Base-by-base conservation (phyloP, 2,113 vertebrate genomes). In the Hydropotes inermis region DNA sequence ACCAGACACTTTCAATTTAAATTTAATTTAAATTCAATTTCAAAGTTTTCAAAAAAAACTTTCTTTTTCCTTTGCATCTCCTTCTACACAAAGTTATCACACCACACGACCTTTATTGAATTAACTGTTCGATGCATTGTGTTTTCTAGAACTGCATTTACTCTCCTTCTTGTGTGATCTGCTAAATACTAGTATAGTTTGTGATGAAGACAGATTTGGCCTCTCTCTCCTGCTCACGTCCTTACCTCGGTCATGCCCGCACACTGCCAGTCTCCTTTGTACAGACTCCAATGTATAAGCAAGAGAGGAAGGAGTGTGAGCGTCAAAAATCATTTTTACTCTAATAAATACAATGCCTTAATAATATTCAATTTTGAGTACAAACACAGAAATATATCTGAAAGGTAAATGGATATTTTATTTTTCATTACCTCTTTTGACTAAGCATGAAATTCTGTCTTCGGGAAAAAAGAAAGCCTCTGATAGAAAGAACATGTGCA, bases 401-500 rank as follows among this genome's bases (percentile, higher is more conserved):
- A 89, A 91, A 91, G 54, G 55, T 74, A 98, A 97, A 92, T 89
- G 70, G 87, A 85, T 95, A 86, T 95, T 98, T 96, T 86, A 95
- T 78, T 98, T 96, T 84, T 94, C 57, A 93, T 95, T 97, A 67
- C 55, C 43, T 95, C 57, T 93, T 97, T 96, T 95, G 82, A 97
- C 74, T 93, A 96, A 97, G 74, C 83, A 95, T 96, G 95, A 98
- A 94, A 97, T 95, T 97, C 79, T 83, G 16, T 87, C 93, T 96
- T 93, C 1, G 0, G 60, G 47, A 13, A 67, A 93, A 85, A 89
- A 28, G 6, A 64, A 79, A 91, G n/a, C 23, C 4, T 81, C 50
- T 78, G 39, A 39, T 50, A 95, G 83, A 95, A 92, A 82, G 90
- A 95, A 81, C 7, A 19, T 28, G 17, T 74, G 16, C 70, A 83